These are phyloP conservation scores for Deroplatys truncata DNA, from an alignment of 2,888 invertebrate genomes.

Conservation along the genomic window DNA sequence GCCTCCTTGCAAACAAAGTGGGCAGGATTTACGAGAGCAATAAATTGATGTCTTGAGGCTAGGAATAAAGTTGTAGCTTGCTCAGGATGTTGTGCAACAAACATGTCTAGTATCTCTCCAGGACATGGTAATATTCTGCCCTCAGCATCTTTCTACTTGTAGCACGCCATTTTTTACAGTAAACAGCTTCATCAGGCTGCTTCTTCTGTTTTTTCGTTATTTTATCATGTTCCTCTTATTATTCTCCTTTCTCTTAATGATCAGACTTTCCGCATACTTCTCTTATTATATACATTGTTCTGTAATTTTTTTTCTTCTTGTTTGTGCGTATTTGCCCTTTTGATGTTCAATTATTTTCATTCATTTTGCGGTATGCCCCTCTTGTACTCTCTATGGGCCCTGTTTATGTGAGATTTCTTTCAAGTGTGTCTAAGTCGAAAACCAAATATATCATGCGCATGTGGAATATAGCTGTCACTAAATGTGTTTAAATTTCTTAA, in stretches of 20 bases:
- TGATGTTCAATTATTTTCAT: too few species aligned
- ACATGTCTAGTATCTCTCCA: neutral
- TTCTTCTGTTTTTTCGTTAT: neutral
- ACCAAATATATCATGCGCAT: too few species aligned
- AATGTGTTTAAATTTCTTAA: too few species aligned
- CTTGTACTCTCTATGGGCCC: too few species aligned
- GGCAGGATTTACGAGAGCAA: neutral
- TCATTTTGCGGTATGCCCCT: too few species aligned
- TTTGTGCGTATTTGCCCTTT: too few species aligned
- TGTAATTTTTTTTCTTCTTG: too few species aligned
- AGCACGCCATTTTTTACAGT: neutral
- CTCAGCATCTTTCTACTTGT: neutral
- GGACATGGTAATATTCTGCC: neutral
- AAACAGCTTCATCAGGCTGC: neutral
- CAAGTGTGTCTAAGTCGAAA: too few species aligned
- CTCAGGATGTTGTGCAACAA: neutral
- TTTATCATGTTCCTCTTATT: neutral
- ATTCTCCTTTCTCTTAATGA: neutral
- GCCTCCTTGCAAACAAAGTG: neutral
- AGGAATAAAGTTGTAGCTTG: neutral
- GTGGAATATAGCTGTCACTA: too few species aligned
- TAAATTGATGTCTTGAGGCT: neutral
- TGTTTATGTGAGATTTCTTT: too few species aligned
- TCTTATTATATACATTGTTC: too few species aligned
- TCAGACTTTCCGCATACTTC: too few species aligned